Percentiles rank a stretch among this genome's conserved stretches.
Conservation (phyloP, 1,140 invertebrate species). For the Cepaea nemoralis region DNA sequence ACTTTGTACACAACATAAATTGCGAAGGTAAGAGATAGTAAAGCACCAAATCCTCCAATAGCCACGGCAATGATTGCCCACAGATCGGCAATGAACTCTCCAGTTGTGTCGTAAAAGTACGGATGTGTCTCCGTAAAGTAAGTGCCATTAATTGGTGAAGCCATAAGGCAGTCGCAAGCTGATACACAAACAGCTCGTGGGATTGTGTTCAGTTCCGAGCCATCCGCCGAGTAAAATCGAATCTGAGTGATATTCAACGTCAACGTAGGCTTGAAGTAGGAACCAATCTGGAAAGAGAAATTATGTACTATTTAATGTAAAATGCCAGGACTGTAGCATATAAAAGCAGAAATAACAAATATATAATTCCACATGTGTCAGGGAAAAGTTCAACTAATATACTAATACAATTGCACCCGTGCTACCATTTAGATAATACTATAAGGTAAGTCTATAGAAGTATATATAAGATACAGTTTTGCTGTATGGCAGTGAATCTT, state of each 20-base stretch:
- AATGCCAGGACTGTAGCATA: too few species aligned
- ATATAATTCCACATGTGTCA: too few species aligned
- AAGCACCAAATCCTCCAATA: slow-evolving; percentile 53
- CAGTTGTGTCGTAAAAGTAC: slow-evolving; percentile 43
- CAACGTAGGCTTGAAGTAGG: slow-evolving; percentile 45
- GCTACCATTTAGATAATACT: too few species aligned
- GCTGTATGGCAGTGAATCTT: too few species aligned
- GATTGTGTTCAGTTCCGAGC: slow-evolving; percentile 23
- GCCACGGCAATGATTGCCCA: slow-evolving; percentile 58
- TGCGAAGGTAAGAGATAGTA: slow-evolving; percentile 71
- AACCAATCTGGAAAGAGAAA: slow-evolving; percentile 49
- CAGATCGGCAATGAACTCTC: slow-evolving; percentile 51
- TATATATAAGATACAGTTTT: too few species aligned
- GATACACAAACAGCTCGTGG: slow-evolving; percentile 42
- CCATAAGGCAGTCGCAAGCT: slow-evolving; percentile 52
- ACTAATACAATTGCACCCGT: too few species aligned
- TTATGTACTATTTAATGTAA: not conserved
- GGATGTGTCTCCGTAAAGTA: not conserved
- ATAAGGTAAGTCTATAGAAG: too few species aligned
- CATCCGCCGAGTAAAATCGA: slow-evolving; percentile 43
- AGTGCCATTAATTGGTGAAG: not conserved
- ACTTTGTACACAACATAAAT: slow-evolving; percentile 75
- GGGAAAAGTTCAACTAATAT: too few species aligned
- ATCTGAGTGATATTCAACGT: slow-evolving; percentile 36
- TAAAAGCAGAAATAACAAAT: too few species aligned